Base-by-base conservation (phyloP, 2,888 invertebrate genomes). In the Erebia palarica region DNA sequence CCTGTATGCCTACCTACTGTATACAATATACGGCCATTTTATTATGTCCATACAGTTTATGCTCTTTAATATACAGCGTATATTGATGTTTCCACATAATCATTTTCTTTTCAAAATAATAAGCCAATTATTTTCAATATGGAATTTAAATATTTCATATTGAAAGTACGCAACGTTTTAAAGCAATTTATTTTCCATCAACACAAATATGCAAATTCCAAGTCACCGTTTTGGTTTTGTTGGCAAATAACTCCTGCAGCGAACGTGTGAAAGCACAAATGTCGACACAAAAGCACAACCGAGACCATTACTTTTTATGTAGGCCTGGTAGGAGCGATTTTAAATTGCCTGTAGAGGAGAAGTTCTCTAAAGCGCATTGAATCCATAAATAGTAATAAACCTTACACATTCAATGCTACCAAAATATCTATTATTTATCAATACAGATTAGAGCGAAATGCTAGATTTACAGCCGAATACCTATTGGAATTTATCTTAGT, bases 251-350 rank as follows among this genome's bases (percentile, higher is more conserved):
- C n/a, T 57, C 55, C 47, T 69, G 49, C 65, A 61, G 65, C 14
- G 53, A 58, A 68, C 65, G 74, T 73, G 71, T 61, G 65, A 42
- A 60, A 65, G 59, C 55, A 61, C 64, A 53, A 74, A 74, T 70
- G 51, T 58, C n/a, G n/a, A n/a, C n/a, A n/a, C n/a, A n/a, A n/a
- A n/a, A n/a, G n/a, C n/a, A n/a, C n/a, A n/a, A n/a, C 65, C 65
- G 76, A 68, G 77, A 73, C 74, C 78, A 79, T 86, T 83, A 79
- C 78, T 79, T 85, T 86, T 84, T 83, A 86, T 82, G 82, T 27
- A 74, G 70, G 75, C 81, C 80, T 81, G 80, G 84, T 80, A 82
- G 82, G 78, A 78, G 80, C 77, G 79, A 82, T 82, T 79, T 80
- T 73, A 73, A 71, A 66, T 16, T 53, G 36, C 13, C 65, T 65